Evolutionary conservation across 2,113 vertebrate species (phyloP).

Genomic region (Plestiodon gilberti): DNA sequence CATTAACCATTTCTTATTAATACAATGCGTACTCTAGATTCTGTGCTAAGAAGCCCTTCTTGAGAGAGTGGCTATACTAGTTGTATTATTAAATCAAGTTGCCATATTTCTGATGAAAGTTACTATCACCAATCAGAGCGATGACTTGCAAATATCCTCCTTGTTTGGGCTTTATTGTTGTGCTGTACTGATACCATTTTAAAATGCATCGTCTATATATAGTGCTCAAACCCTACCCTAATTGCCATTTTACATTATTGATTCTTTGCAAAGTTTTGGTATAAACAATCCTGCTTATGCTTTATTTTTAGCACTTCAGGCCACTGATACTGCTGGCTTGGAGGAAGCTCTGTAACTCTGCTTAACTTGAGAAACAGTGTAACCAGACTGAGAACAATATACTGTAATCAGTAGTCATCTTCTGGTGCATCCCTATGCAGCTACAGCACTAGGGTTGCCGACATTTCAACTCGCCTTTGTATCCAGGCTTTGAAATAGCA

Average conservation of each 20-base stretch:
- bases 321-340: neutral
- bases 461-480: neutral
- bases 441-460: no score
- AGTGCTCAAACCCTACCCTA: neutral
- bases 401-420: neutral
- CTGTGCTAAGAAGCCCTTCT: neutral
- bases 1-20: neutral
- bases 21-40: neutral
- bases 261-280: neutral
- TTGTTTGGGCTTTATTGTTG: neutral
- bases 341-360: neutral
- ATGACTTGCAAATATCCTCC: neutral
- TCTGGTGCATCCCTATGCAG: neutral
- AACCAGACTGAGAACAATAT: no score
- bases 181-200: neutral
- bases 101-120: neutral
- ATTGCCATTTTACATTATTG: neutral
- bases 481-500: neutral
- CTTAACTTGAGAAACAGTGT: neutral
- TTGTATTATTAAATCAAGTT: neutral
- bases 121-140: neutral
- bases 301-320: neutral
- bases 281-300: neutral
- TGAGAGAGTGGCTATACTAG: neutral
- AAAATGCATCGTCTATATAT: neutral